Evolutionary conservation across 2,113 vertebrate species (phyloP).

Genomic region (Chionomys nivalis): DNA sequence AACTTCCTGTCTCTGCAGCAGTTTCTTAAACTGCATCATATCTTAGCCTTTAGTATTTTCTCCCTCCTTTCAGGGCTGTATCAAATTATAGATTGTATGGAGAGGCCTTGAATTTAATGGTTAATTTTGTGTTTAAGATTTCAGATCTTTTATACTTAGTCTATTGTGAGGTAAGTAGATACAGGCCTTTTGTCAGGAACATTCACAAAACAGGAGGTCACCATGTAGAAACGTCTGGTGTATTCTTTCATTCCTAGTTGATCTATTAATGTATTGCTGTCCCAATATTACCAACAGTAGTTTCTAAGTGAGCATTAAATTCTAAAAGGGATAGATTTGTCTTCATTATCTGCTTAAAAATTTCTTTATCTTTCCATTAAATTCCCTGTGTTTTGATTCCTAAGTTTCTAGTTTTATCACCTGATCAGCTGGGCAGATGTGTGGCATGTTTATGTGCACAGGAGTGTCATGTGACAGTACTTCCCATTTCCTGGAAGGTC

Average conservation of each 20-base stretch:
- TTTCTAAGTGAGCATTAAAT: conserved; percentile 1
- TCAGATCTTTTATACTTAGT: not conserved
- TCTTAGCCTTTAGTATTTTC: not conserved
- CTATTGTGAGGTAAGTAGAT: not conserved
- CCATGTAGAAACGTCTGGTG: not conserved
- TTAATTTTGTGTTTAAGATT: not conserved
- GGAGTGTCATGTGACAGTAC: fast-evolving
- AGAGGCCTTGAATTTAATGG: not conserved
- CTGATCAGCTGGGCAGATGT: not conserved
- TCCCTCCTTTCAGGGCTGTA: not conserved
- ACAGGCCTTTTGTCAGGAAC: not conserved
- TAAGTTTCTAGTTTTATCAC: not conserved
- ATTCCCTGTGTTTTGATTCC: not conserved
- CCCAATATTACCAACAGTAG: not conserved
- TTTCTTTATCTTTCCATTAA: conserved; percentile 19
- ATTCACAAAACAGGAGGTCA: not conserved
- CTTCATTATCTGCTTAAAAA: not conserved
- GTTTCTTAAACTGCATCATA: not conserved
- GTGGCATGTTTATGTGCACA: fast-evolving
- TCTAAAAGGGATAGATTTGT: not conserved
- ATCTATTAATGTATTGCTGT: not conserved
- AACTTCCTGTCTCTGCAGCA: not conserved
- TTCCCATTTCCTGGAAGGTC: not conserved
- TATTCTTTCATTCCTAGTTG: not conserved
- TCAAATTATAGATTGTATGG: not conserved